These are phyloP conservation scores for Procambarus virginalis DNA, from an alignment of 1,140 invertebrate species.

Conservation along the genomic window DNA sequence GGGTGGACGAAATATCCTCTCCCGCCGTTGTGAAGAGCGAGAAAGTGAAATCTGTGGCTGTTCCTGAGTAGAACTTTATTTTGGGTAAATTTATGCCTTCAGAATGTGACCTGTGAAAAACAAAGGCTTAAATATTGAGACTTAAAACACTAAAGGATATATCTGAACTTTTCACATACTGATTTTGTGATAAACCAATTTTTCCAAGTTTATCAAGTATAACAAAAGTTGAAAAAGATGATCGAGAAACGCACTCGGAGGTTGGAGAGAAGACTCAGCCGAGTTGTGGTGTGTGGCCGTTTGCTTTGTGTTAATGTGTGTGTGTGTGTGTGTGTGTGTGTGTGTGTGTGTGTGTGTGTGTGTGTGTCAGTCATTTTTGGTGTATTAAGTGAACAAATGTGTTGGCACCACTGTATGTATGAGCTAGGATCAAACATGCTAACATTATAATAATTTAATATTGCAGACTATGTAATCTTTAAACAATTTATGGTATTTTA, in stretches of 20 bases:
- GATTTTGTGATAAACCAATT: background rate
- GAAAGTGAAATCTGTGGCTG: background rate
- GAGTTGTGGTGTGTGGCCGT: background rate
- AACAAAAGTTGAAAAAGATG: background rate
- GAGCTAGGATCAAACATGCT: too few species aligned
- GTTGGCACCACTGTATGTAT: too few species aligned
- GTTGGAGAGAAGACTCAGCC: slow-evolving; percentile 11
- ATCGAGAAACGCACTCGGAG: slow-evolving; percentile 3
- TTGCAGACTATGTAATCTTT: too few species aligned
- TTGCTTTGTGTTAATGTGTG: background rate
- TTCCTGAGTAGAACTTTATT: background rate
- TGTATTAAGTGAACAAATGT: too few species aligned
- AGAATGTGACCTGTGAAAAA: background rate
- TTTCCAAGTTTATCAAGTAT: too few species aligned
- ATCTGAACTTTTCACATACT: background rate
- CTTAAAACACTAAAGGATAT: too few species aligned
- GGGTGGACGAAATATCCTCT: background rate
- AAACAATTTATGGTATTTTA: too few species aligned
- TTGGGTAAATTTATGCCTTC: background rate
- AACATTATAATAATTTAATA: too few species aligned
- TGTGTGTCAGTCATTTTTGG: too few species aligned
- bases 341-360: too few species aligned
- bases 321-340: too few species aligned
- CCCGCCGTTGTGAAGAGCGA: background rate
- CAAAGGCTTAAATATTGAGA: too few species aligned